Evolutionary conservation across 2,888 invertebrate genomes (phyloP).

Genomic region (Melanostoma scalare): DNA sequence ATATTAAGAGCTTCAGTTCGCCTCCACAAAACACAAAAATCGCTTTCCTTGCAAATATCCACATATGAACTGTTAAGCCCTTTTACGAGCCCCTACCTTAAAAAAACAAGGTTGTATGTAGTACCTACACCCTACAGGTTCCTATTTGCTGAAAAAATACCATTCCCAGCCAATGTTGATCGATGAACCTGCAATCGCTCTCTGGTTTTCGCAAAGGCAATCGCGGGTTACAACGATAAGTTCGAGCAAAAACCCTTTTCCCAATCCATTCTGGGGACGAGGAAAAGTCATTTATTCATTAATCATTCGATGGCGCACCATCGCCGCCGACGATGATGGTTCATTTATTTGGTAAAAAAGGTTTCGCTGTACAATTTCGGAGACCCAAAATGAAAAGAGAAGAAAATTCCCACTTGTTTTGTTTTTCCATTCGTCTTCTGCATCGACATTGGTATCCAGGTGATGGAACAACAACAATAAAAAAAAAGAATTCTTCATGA

Average conservation of each 20-base stretch:
- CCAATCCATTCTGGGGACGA: not conserved
- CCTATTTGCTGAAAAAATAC: constrained; percentile 7
- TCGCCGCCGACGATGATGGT: constrained; percentile 27
- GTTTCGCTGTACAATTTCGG: constrained; percentile 8
- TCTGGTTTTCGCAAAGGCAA: constrained; percentile 40
- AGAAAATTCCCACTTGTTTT: constrained; percentile 14
- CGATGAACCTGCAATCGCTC: constrained; percentile 59
- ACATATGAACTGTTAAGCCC: too few relatives aligned
- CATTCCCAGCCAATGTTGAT: constrained; percentile 38
- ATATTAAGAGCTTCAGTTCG: too few relatives aligned
- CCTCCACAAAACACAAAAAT: too few relatives aligned
- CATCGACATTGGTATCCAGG: constrained; percentile 18
- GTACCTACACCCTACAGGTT: not conserved
- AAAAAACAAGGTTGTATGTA: too few relatives aligned
- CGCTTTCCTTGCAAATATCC: too few relatives aligned
- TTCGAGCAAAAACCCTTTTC: not conserved
- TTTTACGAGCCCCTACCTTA: too few relatives aligned
- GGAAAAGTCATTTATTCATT: constrained; percentile 41
- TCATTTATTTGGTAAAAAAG: constrained; percentile 44
- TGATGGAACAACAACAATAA: constrained; percentile 6
- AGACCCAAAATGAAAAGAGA: not conserved
- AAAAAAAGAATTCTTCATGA: constrained; percentile 8
- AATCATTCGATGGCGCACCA: constrained; percentile 59
- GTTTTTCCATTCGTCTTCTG: constrained; percentile 25
- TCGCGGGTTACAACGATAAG: constrained; percentile 14